These are phyloP conservation scores for Nycteola revayana DNA, from an alignment of 2,888 invertebrate genomes.

Conservation along the genomic window DNA sequence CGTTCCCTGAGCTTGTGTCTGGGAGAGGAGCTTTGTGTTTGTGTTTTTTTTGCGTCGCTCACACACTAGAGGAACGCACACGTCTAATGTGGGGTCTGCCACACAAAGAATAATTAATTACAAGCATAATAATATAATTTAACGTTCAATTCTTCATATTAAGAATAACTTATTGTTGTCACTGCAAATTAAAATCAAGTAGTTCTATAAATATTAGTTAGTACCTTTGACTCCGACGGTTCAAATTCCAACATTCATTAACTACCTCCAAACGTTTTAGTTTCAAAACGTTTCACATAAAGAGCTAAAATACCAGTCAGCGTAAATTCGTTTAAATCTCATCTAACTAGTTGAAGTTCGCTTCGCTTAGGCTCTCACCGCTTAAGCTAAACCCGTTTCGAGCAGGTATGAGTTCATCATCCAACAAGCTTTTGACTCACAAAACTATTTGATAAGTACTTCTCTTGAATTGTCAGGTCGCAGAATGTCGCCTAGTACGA, in stretches of 20 bases:
- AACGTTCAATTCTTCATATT: too few relatives aligned
- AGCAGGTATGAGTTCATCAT: constrained; percentile 35
- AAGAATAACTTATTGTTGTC: too few relatives aligned
- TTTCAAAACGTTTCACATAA: constrained; percentile 15
- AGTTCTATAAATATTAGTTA: too few relatives aligned
- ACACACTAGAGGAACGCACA: too few relatives aligned
- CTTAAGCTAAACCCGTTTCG: constrained; percentile 26
- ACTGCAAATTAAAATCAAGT: too few relatives aligned
- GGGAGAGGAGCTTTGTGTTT: too few relatives aligned
- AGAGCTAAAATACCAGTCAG: constrained; percentile 22
- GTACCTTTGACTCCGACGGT: constrained; percentile 2
- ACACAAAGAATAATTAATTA: too few relatives aligned
- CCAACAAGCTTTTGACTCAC: constrained; percentile 29
- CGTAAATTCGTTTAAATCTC: constrained; percentile 30
- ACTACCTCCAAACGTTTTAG: constrained; percentile 15
- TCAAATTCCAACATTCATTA: constrained; percentile 20
- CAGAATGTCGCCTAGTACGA: constrained; percentile 26
- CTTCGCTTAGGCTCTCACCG: constrained; percentile 19
- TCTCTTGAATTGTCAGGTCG: constrained; percentile 26
- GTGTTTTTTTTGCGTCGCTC: too few relatives aligned
- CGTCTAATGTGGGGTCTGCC: too few relatives aligned
- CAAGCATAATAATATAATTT: too few relatives aligned
- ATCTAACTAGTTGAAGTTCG: constrained; percentile 29
- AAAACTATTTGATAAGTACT: constrained; percentile 37
- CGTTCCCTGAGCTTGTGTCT: too few relatives aligned